phyloP scores from a whole-genome alignment of 2,797 vertebrate genomes.

The Schizopygopsis malacanthus region DNA sequence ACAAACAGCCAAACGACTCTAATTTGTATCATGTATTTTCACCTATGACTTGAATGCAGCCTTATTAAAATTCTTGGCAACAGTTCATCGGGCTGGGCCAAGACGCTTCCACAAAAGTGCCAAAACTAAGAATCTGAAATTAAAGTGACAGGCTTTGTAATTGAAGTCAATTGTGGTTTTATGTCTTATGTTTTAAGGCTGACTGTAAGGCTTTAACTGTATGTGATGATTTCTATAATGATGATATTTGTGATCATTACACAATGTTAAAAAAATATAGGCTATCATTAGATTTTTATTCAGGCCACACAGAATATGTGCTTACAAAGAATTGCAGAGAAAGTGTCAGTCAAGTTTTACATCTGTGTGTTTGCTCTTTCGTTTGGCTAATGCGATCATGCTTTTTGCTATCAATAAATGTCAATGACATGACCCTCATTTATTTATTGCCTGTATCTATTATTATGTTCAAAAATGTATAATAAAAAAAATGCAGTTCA shows the following conservation, averaged over 20 bases:
- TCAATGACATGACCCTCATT: background rate
- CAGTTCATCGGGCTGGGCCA: constrained; percentile 43
- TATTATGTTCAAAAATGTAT: background rate
- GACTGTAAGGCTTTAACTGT: constrained; percentile 5
- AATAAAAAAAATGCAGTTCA: background rate
- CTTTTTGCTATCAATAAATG: background rate
- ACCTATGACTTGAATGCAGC: constrained; percentile 47
- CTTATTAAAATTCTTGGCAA: constrained; percentile 57
- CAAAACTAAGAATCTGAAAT: constrained; percentile 46
- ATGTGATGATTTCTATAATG: constrained; percentile 25
- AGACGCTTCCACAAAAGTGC: constrained; percentile 49
- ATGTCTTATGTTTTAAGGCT: constrained; percentile 22
- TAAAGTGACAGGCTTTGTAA: constrained; percentile 56
- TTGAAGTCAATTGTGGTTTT: constrained; percentile 55
- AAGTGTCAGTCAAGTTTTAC: background rate
- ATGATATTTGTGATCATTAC: constrained; percentile 3
- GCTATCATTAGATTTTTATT: background rate
- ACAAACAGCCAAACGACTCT: constrained; percentile 30
- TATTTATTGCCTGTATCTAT: background rate
- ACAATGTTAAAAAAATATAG: background rate
- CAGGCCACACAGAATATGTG: constrained; percentile 12
- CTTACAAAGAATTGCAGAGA: background rate
- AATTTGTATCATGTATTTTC: constrained; percentile 55
- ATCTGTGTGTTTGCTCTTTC: background rate
- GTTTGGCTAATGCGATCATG: background rate